phyloP scores from a whole-genome alignment of 1,140 invertebrate genomes.

The Scaptomyza pallida region DNA sequence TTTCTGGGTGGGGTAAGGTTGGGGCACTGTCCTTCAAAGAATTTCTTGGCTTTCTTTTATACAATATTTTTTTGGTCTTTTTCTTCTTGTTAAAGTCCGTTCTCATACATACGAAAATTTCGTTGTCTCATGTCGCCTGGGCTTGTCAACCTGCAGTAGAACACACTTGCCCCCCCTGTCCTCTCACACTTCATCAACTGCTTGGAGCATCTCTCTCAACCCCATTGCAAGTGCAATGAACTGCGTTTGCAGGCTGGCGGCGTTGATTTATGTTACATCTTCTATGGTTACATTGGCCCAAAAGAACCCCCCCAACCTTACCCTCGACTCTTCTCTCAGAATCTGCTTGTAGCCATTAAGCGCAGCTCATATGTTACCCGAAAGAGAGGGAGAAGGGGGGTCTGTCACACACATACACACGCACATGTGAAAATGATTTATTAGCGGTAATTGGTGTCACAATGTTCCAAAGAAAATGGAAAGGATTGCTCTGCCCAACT shows the following conservation, averaged over 20 bases:
- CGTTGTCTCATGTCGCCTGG: slow-evolving; percentile 76
- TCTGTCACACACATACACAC: slow-evolving; percentile 18
- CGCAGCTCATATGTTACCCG: slow-evolving; percentile 73
- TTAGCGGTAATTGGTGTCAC: slow-evolving; percentile 82
- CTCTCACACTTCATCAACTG: slow-evolving; percentile 5
- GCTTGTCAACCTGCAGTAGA: slow-evolving; percentile 73
- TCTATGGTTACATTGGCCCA: slow-evolving; percentile 73
- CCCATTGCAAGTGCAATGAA: slow-evolving; percentile 72
- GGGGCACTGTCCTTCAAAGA: slow-evolving; percentile 70
- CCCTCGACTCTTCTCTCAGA: background rate
- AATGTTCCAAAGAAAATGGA: slow-evolving; percentile 77
- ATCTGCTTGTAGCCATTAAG: slow-evolving; percentile 67
- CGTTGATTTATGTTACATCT: slow-evolving; percentile 81
- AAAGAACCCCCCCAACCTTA: background rate
- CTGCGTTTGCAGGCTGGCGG: slow-evolving; percentile 68
- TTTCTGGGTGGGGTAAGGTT: no score
- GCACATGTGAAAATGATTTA: slow-evolving; percentile 81
- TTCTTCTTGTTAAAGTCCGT: slow-evolving; percentile 22
- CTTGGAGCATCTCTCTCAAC: slow-evolving; percentile 33
- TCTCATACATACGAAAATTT: slow-evolving; percentile 46
- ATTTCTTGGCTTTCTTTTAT: slow-evolving; percentile 73
- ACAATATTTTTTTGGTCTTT: background rate
- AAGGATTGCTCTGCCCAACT: slow-evolving; percentile 58
- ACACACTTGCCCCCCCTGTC: background rate
- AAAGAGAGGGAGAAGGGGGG: slow-evolving; percentile 1